Percentiles rank a stretch among this genome's conserved stretches.
These are phyloP conservation scores for Protonibea diacanthus DNA, from an alignment of 2,797 vertebrate species.

Conservation along the genomic window DNA sequence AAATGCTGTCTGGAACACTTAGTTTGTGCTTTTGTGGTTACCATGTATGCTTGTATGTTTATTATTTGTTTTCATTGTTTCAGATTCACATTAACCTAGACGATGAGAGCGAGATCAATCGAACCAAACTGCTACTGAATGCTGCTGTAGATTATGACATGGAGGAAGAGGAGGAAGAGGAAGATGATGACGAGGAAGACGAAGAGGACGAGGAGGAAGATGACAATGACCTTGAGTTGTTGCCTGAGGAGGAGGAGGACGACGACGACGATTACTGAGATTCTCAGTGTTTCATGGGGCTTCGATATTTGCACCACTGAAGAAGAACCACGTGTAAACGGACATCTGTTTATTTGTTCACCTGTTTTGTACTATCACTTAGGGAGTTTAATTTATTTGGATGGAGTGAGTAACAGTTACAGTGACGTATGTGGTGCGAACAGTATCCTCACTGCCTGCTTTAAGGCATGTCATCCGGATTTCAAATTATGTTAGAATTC, in stretches of 20 bases:
- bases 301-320: constrained; percentile 51
- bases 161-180: constrained; percentile 85
- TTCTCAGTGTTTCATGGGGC: constrained; percentile 38
- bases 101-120: constrained; percentile 94
- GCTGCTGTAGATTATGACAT: constrained; percentile 81
- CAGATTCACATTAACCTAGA: constrained; percentile 90
- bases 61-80: constrained; percentile 10
- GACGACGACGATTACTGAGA: constrained; percentile 81
- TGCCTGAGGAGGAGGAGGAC: constrained; percentile 81
- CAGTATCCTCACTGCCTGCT: constrained; percentile 52
- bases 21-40: neutral
- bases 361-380: constrained; percentile 58
- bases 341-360: constrained; percentile 53
- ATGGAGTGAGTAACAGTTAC: constrained; percentile 55
- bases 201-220: constrained; percentile 75
- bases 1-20: neutral
- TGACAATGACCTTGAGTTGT: constrained; percentile 77
- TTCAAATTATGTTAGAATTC: constrained; percentile 42
- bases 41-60: neutral
- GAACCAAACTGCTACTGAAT: constrained; percentile 91
- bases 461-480: constrained; percentile 44
- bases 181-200: constrained; percentile 72
- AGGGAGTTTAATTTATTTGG: constrained; percentile 76
- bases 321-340: constrained; percentile 43
- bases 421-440: constrained; percentile 61